phyloP scores from a whole-genome alignment of 2,797 vertebrate genomes.

The Sebastolobus alascanus region DNA sequence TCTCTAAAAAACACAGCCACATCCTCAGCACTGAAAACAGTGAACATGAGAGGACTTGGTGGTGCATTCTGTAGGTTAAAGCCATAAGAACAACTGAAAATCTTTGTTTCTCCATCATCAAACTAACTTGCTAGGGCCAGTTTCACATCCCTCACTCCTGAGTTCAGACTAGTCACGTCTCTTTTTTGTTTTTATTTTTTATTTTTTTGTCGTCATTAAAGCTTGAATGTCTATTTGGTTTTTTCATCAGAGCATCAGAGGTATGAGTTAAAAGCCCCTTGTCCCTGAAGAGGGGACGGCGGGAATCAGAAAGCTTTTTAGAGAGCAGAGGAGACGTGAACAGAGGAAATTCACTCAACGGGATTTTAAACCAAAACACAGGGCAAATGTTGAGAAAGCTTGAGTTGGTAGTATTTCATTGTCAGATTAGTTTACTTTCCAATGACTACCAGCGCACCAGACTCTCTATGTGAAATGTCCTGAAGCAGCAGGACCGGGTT shows the following conservation, averaged over 20 bases:
- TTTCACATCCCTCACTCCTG: conserved; percentile 74
- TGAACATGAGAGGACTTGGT: neutral
- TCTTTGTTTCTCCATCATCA: conserved; percentile 44
- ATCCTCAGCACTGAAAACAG: conserved; percentile 7
- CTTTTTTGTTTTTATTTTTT: conserved; percentile 13
- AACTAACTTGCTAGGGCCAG: conserved; percentile 46
- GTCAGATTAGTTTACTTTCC: conserved; percentile 1
- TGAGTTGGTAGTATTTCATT: neutral
- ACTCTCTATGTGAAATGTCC: neutral
- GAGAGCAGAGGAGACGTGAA: conserved; percentile 52
- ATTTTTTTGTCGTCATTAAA: conserved; percentile 69
- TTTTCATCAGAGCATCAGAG: conserved; percentile 81
- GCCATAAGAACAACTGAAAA: conserved; percentile 64
- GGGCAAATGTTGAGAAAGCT: neutral
- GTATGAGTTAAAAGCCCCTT: conserved; percentile 71
- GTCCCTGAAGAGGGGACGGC: conserved; percentile 36
- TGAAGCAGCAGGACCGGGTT: neutral
- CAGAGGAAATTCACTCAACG: conserved; percentile 35
- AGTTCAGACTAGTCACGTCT: conserved; percentile 72
- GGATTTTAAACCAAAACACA: neutral
- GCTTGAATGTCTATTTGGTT: conserved; percentile 85
- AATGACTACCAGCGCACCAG: neutral
- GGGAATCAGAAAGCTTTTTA: conserved; percentile 59
- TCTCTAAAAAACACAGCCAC: conserved; percentile 35
- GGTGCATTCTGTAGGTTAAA: conserved; percentile 56